phyloP scores from a whole-genome alignment of 2,888 invertebrate genomes.

The Chouioia cunea region DNA sequence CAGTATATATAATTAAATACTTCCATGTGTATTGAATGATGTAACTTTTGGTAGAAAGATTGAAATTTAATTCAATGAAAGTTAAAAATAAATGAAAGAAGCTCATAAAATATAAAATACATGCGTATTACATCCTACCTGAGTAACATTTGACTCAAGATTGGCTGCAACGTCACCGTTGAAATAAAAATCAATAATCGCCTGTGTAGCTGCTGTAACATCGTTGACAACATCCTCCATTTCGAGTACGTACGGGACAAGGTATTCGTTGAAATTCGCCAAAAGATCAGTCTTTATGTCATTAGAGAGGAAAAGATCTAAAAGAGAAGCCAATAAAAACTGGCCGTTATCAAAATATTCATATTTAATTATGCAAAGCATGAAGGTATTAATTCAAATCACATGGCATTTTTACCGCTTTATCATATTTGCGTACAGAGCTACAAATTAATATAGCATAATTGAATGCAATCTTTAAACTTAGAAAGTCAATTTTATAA shows the following conservation, averaged over 20 bases:
- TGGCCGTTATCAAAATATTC: too few relatives aligned
- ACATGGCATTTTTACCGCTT: too few relatives aligned
- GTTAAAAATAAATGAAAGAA: too few relatives aligned
- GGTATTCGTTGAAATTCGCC: slow-evolving; percentile 7
- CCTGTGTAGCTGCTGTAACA: slow-evolving; percentile 41
- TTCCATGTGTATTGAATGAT: too few relatives aligned
- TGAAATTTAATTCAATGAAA: too few relatives aligned
- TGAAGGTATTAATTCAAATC: neutral
- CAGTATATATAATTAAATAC: too few relatives aligned
- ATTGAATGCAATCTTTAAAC: too few relatives aligned
- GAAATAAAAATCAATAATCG: slow-evolving; percentile 54
- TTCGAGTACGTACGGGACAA: slow-evolving; percentile 30
- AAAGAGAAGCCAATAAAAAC: slow-evolving; percentile 11
- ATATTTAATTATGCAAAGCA: slow-evolving; percentile 9
- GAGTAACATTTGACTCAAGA: slow-evolving; percentile 44
- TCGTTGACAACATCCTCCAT: slow-evolving; percentile 28
- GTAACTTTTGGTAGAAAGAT: too few relatives aligned
- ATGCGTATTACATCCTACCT: slow-evolving; percentile 46
- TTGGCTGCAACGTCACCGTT: slow-evolving; percentile 41
- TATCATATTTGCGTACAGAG: too few relatives aligned
- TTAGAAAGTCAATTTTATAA: too few relatives aligned
- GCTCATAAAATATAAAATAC: too few relatives aligned
- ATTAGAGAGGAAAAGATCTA: slow-evolving; percentile 39
- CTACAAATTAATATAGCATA: too few relatives aligned
- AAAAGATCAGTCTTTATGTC: slow-evolving; percentile 24